A percentile compares a stretch with the other conserved stretches of the same genome.
Evolutionary conservation across 2,113 vertebrate genomes (phyloP).

Genomic region (Illadopsis cleaveri): DNA sequence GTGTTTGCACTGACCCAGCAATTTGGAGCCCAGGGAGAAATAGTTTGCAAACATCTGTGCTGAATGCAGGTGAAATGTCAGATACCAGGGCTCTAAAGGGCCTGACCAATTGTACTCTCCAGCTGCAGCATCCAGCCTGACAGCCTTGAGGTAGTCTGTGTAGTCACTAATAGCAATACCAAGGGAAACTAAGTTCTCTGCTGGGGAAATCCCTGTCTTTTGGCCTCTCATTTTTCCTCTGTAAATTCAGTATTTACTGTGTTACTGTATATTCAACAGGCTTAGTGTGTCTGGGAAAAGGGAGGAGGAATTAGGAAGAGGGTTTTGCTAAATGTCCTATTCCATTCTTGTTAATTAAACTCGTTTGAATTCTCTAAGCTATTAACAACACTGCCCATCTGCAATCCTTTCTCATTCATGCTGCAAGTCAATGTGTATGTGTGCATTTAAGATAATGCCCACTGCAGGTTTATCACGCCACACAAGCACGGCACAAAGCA

Average conservation of each 20-base stretch:
- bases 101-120: background rate
- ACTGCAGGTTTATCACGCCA: slow-evolving; percentile 18
- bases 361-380: background rate
- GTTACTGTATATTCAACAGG: background rate
- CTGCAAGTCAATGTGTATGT: background rate
- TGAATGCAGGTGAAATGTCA: background rate
- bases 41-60: background rate
- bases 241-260: background rate
- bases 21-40: background rate
- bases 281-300: background rate
- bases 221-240: background rate
- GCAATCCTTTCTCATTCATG: background rate
- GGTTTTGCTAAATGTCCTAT: background rate
- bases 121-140: background rate
- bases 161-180: background rate
- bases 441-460: background rate
- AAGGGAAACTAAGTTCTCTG: background rate
- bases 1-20: background rate
- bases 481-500: background rate
- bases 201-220: background rate
- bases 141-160: background rate
- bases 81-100: background rate
- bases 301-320: background rate
- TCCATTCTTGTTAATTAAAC: background rate
- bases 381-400: background rate